Percentiles rank a stretch among this genome's conserved stretches.
Conservation (phyloP, 2,888 invertebrate genomes). For the Orthosia cruda region DNA sequence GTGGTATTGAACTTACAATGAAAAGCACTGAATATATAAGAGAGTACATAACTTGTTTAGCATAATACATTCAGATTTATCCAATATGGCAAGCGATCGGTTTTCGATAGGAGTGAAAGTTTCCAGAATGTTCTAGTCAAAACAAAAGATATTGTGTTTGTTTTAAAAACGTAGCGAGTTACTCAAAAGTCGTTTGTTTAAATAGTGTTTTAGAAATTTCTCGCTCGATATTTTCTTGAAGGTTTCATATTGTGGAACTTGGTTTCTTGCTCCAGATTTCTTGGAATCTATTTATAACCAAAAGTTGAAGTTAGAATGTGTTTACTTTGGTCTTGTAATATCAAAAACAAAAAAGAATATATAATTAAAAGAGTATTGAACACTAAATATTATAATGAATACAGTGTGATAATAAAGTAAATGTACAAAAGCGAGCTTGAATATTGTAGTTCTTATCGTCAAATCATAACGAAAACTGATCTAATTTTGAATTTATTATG, state of each 20-base stretch:
- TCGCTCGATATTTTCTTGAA: slow-evolving; percentile 14
- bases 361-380: no score
- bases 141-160: slow-evolving; percentile 67
- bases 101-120: slow-evolving; percentile 74
- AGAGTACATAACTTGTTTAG: slow-evolving; percentile 66
- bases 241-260: slow-evolving; percentile 5
- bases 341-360: no score
- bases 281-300: neutral
- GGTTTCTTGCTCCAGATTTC: neutral
- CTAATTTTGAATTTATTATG: neutral
- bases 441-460: neutral
- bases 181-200: slow-evolving; percentile 34
- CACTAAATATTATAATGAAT: no score
- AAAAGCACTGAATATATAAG: slow-evolving; percentile 28
- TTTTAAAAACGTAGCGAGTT: slow-evolving; percentile 46
- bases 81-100: slow-evolving; percentile 76
- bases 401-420: no score
- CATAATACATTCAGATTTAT: slow-evolving; percentile 82
- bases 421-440: no score
- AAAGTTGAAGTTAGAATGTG: neutral
- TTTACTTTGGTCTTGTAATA: neutral
- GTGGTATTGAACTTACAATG: slow-evolving; percentile 39
- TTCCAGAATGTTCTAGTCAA: slow-evolving; percentile 53
- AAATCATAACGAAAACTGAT: neutral
- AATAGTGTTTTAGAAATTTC: slow-evolving; percentile 38